These are phyloP conservation scores for Temnopleurus reevesii DNA, from an alignment of 53 echinoderm and acorn worm species.

Conservation along the genomic window DNA sequence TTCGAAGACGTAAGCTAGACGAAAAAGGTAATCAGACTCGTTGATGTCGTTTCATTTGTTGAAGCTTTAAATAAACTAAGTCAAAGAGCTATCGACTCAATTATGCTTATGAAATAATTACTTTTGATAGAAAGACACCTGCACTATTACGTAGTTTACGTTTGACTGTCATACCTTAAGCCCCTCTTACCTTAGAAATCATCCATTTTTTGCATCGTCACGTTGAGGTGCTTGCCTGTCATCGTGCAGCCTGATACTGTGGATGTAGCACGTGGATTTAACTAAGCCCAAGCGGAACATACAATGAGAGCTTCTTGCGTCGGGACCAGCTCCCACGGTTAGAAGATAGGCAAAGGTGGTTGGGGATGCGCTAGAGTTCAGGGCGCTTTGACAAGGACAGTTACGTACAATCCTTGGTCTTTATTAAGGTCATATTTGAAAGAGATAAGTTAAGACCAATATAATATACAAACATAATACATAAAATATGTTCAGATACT, in stretches of 20 bases:
- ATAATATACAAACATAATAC: too few species aligned
- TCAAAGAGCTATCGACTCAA: too few species aligned
- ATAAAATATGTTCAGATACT: too few species aligned
- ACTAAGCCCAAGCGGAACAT: slow-evolving; percentile 47
- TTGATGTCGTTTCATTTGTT: too few species aligned
- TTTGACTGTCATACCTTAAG: slow-evolving; percentile 5
- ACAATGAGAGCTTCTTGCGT: slow-evolving; percentile 30
- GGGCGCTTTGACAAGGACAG: background rate
- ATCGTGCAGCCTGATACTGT: slow-evolving; percentile 4
- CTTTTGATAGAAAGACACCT: slow-evolving; percentile 20
- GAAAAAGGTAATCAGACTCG: too few species aligned
- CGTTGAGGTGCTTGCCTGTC: slow-evolving; percentile 22
- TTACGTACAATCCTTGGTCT: background rate
- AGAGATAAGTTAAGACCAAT: too few species aligned
- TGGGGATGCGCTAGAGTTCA: background rate
- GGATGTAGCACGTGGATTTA: slow-evolving; percentile 47
- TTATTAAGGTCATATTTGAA: background rate
- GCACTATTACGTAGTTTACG: background rate
- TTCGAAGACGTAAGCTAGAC: too few species aligned
- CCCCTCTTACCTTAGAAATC: slow-evolving; percentile 12
- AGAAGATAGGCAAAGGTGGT: background rate
- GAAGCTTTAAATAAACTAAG: too few species aligned
- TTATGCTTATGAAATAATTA: too few species aligned
- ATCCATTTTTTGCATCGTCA: slow-evolving; percentile 46
- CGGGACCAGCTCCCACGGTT: background rate